Evolutionary conservation across 2,797 vertebrate species (phyloP).

Genomic region (Myioborus miniatus): DNA sequence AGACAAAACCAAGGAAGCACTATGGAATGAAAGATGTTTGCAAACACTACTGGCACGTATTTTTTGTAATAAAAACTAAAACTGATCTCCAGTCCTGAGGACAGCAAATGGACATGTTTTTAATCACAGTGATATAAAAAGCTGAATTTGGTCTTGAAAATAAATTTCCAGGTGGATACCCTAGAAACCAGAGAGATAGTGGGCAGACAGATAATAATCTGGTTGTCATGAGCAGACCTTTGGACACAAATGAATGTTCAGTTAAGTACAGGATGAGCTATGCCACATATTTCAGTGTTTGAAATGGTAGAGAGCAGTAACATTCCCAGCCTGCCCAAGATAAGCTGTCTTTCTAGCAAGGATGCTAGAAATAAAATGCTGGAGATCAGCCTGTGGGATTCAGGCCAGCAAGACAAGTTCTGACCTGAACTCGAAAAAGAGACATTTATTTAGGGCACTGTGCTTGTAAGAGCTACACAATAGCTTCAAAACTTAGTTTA

Average conservation of each 20-base stretch:
- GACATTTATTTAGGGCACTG: background rate
- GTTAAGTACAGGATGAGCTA: background rate
- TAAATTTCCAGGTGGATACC: background rate
- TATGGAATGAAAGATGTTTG: background rate
- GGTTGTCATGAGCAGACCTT: background rate
- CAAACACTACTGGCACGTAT: background rate
- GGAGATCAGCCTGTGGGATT: conserved; percentile 1
- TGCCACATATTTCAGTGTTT: background rate
- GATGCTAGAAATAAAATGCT: conserved; percentile 2
- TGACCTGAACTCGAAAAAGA: background rate
- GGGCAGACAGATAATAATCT: background rate
- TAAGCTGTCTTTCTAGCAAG: background rate
- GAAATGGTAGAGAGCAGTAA: background rate
- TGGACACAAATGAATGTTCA: background rate
- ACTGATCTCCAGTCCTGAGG: background rate
- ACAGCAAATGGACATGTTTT: background rate
- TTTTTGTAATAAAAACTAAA: background rate
- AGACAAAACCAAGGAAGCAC: background rate
- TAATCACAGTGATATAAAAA: background rate
- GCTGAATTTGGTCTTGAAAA: background rate
- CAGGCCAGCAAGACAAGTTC: background rate
- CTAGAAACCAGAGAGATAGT: background rate
- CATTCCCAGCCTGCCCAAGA: background rate
- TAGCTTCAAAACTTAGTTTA: conserved; percentile 20
- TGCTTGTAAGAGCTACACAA: background rate